Evolutionary conservation across 2,888 invertebrate genomes (phyloP).

Genomic region (Chymomyza amoena): DNA sequence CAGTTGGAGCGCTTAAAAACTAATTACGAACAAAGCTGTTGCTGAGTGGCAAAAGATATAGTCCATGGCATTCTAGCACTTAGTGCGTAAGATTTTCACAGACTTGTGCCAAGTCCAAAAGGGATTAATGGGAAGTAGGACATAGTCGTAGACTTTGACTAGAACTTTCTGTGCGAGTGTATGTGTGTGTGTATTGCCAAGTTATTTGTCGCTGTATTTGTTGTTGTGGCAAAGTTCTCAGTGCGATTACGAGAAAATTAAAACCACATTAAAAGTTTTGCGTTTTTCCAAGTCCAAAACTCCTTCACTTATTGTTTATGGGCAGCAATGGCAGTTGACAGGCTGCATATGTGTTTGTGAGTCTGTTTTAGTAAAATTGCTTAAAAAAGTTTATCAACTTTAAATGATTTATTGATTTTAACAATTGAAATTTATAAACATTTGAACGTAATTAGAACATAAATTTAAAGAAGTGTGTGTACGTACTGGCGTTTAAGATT

Average conservation of each 20-base stretch:
- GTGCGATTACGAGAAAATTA: constrained; percentile 70
- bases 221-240: constrained; percentile 41
- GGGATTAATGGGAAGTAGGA: background rate
- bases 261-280: constrained; percentile 71
- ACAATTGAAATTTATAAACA: background rate
- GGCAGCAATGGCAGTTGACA: background rate
- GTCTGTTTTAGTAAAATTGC: background rate
- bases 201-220: constrained; percentile 24
- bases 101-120: constrained; percentile 27
- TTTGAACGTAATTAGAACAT: constrained; percentile 15
- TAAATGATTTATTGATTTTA: constrained; percentile 39
- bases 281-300: constrained; percentile 13
- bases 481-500: too few species aligned
- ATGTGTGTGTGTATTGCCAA: constrained; percentile 12
- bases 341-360: constrained; percentile 6
- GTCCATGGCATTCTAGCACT: constrained; percentile 9
- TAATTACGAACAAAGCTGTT: constrained; percentile 65
- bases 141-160: background rate
- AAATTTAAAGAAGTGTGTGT: background rate
- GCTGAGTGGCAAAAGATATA: constrained; percentile 24
- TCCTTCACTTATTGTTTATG: background rate
- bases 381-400: constrained; percentile 7
- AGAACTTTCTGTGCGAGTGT: background rate
- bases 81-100: constrained; percentile 48
- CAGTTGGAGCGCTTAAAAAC: constrained; percentile 61